A percentile compares a stretch with the other conserved stretches of the same genome.
These are phyloP conservation scores for Rana temporaria DNA, from an alignment of 2,113 vertebrate genomes.

Conservation along the genomic window DNA sequence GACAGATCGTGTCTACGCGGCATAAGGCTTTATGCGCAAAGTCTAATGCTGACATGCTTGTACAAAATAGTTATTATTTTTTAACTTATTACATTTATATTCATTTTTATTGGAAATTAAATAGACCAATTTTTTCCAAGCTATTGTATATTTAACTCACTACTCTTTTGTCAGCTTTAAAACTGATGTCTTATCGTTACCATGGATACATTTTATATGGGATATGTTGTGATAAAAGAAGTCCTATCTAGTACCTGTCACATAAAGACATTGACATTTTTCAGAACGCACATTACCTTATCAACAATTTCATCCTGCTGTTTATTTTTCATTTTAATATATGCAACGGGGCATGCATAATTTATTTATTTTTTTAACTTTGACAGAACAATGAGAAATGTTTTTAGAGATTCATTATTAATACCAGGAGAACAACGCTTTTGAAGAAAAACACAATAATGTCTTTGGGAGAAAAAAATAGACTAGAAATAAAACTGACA, in stretches of 20 bases:
- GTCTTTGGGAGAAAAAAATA: not conserved
- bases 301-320: not conserved
- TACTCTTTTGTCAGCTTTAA: not conserved
- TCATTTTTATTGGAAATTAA: too few relatives aligned
- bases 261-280: constrained; percentile 33
- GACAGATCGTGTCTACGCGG: too few relatives aligned
- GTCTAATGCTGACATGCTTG: too few relatives aligned
- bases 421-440: not conserved
- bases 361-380: not conserved
- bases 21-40: too few relatives aligned
- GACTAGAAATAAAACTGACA: not conserved
- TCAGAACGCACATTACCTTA: constrained; percentile 24
- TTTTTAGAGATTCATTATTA: not conserved
- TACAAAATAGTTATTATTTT: too few relatives aligned
- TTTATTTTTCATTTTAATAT: constrained; percentile 29
- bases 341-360: not conserved
- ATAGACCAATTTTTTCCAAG: too few relatives aligned
- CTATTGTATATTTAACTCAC: too few relatives aligned
- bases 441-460: constrained; percentile 1
- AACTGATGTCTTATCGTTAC: constrained; percentile 10
- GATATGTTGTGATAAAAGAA: constrained; percentile 35
- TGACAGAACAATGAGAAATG: constrained; percentile 3
- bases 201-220: constrained; percentile 42
- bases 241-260: constrained; percentile 32
- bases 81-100: too few relatives aligned